phyloP scores from a whole-genome alignment of 2,888 invertebrate genomes.

The Drosophila setosimentum region DNA sequence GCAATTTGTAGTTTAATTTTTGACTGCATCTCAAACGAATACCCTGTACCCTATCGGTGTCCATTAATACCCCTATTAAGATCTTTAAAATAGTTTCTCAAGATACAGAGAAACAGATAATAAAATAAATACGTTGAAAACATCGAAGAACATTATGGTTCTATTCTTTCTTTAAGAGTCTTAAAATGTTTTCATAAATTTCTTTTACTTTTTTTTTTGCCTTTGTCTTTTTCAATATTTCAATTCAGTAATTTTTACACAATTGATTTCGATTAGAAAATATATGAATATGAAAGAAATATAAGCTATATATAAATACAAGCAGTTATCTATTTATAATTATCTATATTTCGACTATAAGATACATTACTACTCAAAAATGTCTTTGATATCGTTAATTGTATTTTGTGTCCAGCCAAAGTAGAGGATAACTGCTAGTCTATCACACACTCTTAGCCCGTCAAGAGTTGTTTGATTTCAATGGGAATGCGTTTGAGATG shows the following conservation, averaged over 20 bases:
- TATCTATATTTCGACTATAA: not conserved
- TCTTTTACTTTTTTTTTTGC: not conserved
- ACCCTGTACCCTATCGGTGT: conserved; percentile 7
- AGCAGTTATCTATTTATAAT: not conserved
- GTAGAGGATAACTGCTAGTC: conserved; percentile 22
- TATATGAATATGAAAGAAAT: not conserved
- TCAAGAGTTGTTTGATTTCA: conserved; percentile 23
- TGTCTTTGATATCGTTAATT: not conserved
- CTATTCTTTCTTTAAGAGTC: not conserved
- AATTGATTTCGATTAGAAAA: too few species aligned
- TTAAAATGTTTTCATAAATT: not conserved
- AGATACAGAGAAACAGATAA: not conserved
- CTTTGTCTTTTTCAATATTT: not conserved
- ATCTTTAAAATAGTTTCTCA: not conserved
- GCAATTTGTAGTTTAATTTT: conserved; percentile 23
- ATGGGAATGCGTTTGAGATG: conserved; percentile 34
- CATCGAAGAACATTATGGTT: not conserved
- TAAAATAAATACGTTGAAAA: not conserved
- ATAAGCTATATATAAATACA: not conserved
- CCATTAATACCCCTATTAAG: not conserved
- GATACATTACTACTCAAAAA: not conserved
- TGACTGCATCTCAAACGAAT: conserved; percentile 28
- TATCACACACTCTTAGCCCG: not conserved
- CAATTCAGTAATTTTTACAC: not conserved
- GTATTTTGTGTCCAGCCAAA: too few species aligned